A percentile compares a stretch with the other conserved stretches of the same genome.
Conservation (phyloP, 2,113 vertebrate species). For the Carlito syrichta region DNA sequence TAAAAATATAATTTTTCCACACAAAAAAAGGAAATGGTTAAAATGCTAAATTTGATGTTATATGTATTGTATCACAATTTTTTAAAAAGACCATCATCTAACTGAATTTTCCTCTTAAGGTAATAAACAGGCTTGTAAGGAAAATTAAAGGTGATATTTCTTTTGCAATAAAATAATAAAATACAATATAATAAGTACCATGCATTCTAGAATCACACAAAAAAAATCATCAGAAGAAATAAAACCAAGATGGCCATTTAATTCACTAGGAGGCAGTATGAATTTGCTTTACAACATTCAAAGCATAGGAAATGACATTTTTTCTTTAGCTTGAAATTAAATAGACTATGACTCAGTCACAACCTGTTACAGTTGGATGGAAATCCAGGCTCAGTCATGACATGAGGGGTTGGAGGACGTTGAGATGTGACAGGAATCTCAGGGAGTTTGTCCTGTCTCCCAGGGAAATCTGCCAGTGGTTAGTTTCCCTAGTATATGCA, state of each 20-base stretch:
- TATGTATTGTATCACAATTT: neutral
- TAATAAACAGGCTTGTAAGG: neutral
- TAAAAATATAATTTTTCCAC: neutral
- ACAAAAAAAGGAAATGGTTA: too few relatives aligned
- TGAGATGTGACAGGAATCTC: neutral
- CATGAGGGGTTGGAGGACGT: neutral
- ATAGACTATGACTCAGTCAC: neutral
- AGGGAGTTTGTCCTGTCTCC: neutral
- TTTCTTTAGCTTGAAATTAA: neutral
- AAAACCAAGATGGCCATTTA: neutral
- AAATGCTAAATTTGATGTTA: neutral
- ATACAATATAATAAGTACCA: neutral
- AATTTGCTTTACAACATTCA: neutral
- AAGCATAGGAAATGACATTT: neutral
- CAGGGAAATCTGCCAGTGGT: neutral
- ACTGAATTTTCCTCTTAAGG: slow-evolving; percentile 15
- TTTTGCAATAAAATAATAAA: neutral
- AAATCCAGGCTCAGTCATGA: neutral
- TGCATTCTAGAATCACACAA: neutral
- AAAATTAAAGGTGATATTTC: neutral
- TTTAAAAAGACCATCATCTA: slow-evolving; percentile 4
- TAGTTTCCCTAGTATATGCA: neutral
- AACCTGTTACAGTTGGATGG: neutral
- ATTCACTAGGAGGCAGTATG: neutral
- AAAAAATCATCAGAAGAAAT: neutral